These are phyloP conservation scores for Taenioides sp. DNA, from an alignment of 2,797 vertebrate genomes.

Conservation along the genomic window DNA sequence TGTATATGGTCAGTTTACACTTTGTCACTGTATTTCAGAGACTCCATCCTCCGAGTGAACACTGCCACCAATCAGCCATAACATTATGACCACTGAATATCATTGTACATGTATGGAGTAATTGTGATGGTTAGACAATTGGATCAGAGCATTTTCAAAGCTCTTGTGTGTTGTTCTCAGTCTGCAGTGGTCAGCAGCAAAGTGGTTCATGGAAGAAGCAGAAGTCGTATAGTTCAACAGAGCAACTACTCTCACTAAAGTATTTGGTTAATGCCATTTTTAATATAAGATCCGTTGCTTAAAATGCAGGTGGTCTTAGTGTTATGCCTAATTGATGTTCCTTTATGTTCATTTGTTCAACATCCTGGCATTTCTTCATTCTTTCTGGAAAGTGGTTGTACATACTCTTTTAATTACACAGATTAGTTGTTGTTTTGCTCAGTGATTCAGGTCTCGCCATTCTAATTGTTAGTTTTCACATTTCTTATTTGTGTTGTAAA, in stretches of 20 bases:
- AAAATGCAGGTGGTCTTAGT: not conserved
- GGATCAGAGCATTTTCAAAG: not conserved
- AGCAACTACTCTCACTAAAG: not conserved
- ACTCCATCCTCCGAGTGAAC: conserved; percentile 57
- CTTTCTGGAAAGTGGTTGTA: conserved; percentile 50
- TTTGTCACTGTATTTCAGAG: conserved; percentile 25
- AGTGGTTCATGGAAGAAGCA: no score
- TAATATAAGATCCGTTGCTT: not conserved
- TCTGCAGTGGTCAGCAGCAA: no score
- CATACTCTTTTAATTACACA: conserved; percentile 50
- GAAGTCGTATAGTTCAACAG: no score
- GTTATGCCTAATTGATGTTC: not conserved
- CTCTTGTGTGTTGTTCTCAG: not conserved
- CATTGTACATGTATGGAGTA: not conserved
- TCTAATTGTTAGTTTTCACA: conserved; percentile 61
- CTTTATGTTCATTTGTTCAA: conserved; percentile 14
- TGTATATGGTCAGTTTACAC: conserved; percentile 37
- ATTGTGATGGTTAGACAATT: not conserved
- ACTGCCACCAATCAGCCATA: conserved; percentile 34
- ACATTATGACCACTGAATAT: conserved; percentile 3
- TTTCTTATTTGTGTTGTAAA: conserved; percentile 75
- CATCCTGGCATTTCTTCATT: conserved; percentile 16
- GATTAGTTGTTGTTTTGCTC: conserved; percentile 61
- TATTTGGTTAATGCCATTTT: not conserved
- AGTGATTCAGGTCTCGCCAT: conserved; percentile 59